phyloP scores from a whole-genome alignment of 1,140 invertebrate genomes.

The Cydia strobilella region DNA sequence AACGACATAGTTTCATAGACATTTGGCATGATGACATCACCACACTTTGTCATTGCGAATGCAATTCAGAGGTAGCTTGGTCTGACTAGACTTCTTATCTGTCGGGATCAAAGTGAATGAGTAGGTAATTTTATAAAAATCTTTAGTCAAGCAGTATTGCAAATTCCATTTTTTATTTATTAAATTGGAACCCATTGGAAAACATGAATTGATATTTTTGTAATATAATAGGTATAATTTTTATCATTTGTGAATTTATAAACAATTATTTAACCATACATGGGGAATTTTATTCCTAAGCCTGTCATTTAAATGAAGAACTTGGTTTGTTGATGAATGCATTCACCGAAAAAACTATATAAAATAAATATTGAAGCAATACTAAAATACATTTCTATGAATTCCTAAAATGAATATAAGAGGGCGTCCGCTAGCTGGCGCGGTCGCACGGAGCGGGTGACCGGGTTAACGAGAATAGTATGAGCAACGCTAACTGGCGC shows the following conservation, averaged over 20 bases:
- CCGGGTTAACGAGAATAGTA: no score
- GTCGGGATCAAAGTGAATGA: neutral
- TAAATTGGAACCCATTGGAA: conserved; percentile 8
- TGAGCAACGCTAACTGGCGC: no score
- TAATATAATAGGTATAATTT: conserved; percentile 21
- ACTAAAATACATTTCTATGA: neutral
- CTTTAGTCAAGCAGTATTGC: conserved; percentile 2
- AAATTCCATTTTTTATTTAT: conserved; percentile 28
- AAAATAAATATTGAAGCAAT: conserved; percentile 8
- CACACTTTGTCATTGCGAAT: no score
- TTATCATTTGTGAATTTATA: conserved; percentile 1
- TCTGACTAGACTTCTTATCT: neutral
- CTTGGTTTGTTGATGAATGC: neutral
- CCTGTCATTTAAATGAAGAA: neutral
- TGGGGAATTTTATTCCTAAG: conserved; percentile 16
- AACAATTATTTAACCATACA: conserved; percentile 9
- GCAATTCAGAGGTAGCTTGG: no score
- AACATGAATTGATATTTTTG: conserved; percentile 22
- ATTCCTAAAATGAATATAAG: neutral
- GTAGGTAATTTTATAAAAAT: neutral
- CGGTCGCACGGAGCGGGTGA: no score
- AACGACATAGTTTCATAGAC: no score
- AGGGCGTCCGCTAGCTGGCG: no score
- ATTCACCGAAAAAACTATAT: neutral
- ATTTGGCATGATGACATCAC: no score